Conservation (phyloP, 2,113 vertebrate species). For the Brachyhypopomus occidentalis region DNA sequence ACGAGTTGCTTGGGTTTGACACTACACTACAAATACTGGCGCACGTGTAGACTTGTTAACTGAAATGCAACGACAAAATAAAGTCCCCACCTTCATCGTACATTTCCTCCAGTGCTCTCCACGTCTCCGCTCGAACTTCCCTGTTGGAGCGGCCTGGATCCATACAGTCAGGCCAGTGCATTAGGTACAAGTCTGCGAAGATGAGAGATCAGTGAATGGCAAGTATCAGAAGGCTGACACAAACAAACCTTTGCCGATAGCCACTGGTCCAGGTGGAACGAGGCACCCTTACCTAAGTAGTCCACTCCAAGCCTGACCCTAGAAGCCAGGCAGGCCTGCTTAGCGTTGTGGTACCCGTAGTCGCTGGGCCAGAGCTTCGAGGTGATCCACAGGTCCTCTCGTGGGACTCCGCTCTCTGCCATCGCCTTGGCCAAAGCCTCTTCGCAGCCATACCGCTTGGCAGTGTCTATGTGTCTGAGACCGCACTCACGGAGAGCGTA, state of each 20-base stretch:
- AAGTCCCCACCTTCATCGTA: conserved; percentile 67
- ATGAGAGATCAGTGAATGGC: not conserved
- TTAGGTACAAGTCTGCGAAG: conserved; percentile 80
- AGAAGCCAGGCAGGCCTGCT: conserved; percentile 74
- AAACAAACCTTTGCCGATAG: no score
- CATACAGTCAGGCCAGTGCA: conserved; percentile 75
- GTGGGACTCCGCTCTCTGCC: conserved; percentile 68
- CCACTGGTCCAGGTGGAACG: not conserved
- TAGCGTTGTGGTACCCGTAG: conserved; percentile 73
- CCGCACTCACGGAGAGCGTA: conserved; percentile 74
- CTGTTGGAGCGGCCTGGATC: conserved; percentile 63
- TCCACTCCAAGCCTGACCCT: conserved; percentile 74
- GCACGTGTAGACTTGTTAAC: no score
- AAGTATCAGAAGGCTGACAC: not conserved
- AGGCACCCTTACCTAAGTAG: conserved; percentile 70
- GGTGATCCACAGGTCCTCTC: conserved; percentile 79
- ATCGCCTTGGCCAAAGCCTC: conserved; percentile 70
- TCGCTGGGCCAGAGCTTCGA: conserved; percentile 79
- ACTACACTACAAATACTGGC: no score
- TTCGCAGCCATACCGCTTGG: conserved; percentile 78
- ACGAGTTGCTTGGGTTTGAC: no score
- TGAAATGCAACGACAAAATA: not conserved
- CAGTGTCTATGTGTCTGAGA: conserved; percentile 77
- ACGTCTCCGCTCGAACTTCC: conserved; percentile 77
- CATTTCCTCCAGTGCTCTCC: conserved; percentile 75